phyloP scores from a whole-genome alignment of 2,888 invertebrate species.

The Acrobasis consociella region DNA sequence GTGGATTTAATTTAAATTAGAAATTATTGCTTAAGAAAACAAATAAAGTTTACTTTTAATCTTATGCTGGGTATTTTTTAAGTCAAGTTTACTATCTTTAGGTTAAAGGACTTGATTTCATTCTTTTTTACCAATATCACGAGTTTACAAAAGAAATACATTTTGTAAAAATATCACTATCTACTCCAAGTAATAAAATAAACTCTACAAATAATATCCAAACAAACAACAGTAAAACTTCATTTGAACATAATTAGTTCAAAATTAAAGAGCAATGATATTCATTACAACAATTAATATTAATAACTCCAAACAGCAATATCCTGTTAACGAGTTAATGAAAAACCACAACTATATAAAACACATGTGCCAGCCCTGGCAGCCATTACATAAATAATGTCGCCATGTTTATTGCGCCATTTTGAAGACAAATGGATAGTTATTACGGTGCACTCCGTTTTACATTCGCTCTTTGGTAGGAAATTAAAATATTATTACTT shows the following conservation, averaged over 20 bases:
- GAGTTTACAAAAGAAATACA: too few species aligned
- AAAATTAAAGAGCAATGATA: conserved; percentile 2
- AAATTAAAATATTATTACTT: conserved; percentile 82
- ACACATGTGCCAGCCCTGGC: conserved; percentile 77
- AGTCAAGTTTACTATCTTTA: too few species aligned
- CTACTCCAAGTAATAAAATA: background rate
- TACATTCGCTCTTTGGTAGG: conserved; percentile 74
- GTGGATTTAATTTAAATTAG: too few species aligned
- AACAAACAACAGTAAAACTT: conserved; percentile 1
- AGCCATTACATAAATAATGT: conserved; percentile 82
- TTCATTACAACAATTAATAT: conserved; percentile 27
- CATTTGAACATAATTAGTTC: background rate
- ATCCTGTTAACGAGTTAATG: conserved; percentile 64
- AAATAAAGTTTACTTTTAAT: too few species aligned
- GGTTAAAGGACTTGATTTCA: too few species aligned
- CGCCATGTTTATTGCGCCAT: conserved; percentile 82
- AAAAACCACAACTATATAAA: conserved; percentile 77
- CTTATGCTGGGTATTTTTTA: too few species aligned
- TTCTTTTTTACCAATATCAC: too few species aligned
- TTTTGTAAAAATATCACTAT: too few species aligned
- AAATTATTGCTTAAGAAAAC: too few species aligned
- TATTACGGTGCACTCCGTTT: conserved; percentile 79
- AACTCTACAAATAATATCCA: background rate
- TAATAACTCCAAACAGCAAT: conserved; percentile 39
- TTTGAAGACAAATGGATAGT: conserved; percentile 83